A percentile compares a stretch with the other conserved stretches of the same genome.
Conservation (phyloP, 2,113 vertebrate genomes). For the Pseudonaja textilis region DNA sequence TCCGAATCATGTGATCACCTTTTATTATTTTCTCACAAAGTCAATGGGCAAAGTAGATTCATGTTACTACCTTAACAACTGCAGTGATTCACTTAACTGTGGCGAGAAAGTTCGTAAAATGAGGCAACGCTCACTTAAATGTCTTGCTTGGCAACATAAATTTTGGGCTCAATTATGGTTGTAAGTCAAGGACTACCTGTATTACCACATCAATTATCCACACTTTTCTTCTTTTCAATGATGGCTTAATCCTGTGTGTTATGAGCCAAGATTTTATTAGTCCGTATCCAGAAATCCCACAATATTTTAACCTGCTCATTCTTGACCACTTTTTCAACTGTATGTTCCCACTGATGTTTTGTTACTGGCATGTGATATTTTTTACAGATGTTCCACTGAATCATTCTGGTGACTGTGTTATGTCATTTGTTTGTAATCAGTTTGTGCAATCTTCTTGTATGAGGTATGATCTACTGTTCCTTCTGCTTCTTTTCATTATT, state of each 20-base stretch:
- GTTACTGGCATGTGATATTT: background rate
- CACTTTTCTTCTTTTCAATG: background rate
- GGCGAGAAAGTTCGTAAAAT: background rate
- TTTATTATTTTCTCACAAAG: too few species aligned
- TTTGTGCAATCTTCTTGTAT: background rate
- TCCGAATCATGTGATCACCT: background rate
- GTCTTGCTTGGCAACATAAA: background rate
- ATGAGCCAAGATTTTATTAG: background rate
- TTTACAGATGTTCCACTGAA: background rate
- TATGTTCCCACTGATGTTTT: background rate
- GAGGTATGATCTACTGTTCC: background rate
- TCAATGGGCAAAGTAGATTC: too few species aligned
- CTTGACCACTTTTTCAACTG: background rate
- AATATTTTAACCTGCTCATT: background rate
- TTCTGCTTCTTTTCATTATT: background rate
- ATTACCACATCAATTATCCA: background rate
- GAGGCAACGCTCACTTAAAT: background rate
- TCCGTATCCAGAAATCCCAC: background rate
- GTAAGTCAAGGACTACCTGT: background rate
- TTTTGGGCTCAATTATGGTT: background rate
- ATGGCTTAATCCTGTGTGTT: background rate
- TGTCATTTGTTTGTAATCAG: background rate
- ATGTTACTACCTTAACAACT: background rate
- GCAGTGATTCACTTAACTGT: background rate
- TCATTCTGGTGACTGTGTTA: background rate